These are phyloP conservation scores for Chaetodon auriga DNA, from an alignment of 2,113 vertebrate species.

Conservation along the genomic window DNA sequence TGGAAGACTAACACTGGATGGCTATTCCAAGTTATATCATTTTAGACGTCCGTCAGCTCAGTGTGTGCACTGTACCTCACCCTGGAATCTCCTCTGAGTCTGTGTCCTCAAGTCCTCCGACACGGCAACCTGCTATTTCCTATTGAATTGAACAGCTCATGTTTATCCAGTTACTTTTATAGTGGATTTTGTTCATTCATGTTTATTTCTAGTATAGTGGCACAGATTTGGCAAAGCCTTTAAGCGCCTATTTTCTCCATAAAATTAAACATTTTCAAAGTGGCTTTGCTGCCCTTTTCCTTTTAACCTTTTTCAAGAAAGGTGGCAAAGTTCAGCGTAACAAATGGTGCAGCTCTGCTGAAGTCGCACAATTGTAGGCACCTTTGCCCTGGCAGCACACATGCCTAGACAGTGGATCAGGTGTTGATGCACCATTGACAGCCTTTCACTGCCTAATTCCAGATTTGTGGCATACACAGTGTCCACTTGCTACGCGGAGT, in stretches of 20 bases:
- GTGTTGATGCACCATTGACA: constrained; percentile 72
- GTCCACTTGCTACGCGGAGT: constrained; percentile 80
- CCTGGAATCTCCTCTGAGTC: background rate
- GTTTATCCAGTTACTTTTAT: background rate
- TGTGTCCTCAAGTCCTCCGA: background rate
- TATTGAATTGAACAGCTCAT: background rate
- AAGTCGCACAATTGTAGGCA: constrained; percentile 19
- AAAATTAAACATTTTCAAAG: background rate
- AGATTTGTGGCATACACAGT: constrained; percentile 78
- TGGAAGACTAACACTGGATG: background rate
- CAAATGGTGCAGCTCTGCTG: constrained; percentile 21
- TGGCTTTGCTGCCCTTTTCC: background rate
- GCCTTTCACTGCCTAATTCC: constrained; percentile 78
- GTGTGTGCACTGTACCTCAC: too few relatives aligned
- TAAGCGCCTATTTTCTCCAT: background rate
- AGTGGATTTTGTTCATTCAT: background rate
- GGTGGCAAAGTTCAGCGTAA: constrained; percentile 1
- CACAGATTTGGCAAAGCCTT: background rate
- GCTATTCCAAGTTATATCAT: background rate
- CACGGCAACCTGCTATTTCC: background rate
- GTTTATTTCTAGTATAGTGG: background rate
- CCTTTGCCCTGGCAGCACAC: constrained; percentile 37
- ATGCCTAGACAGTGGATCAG: constrained; percentile 73
- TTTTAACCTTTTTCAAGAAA: constrained; percentile 8
- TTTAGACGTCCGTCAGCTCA: background rate